Evolutionary conservation across 2,888 invertebrate genomes (phyloP).

Genomic region (Apotomis capreana): DNA sequence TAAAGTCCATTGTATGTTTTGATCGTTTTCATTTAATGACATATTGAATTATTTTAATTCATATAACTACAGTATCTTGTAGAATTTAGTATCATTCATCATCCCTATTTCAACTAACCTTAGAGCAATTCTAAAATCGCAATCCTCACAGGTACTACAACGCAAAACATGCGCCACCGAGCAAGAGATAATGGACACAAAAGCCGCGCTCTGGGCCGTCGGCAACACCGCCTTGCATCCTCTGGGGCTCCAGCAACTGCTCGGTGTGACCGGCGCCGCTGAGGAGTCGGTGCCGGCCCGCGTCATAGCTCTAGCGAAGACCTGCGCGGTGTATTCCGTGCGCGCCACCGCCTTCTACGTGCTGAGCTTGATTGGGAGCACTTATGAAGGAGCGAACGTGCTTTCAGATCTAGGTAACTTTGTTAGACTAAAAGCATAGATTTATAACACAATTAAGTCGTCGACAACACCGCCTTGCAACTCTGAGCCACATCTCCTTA

Average conservation of each 20-base stretch:
- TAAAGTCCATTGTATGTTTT: too few relatives aligned
- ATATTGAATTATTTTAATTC: too few relatives aligned
- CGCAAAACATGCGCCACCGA: constrained; percentile 85
- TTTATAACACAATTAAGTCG: too few relatives aligned
- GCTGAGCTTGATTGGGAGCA: constrained; percentile 93
- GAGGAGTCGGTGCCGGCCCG: constrained; percentile 76
- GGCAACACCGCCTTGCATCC: constrained; percentile 92
- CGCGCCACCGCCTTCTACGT: constrained; percentile 95
- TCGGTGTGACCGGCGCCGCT: constrained; percentile 73
- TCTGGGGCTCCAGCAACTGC: constrained; percentile 89
- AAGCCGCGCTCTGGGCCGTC: constrained; percentile 94
- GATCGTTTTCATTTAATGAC: too few relatives aligned
- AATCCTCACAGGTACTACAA: constrained; percentile 62
- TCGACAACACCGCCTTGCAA: too few relatives aligned
- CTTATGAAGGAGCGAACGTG: constrained; percentile 91
- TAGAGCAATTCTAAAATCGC: neutral
- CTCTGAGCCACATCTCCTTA: too few relatives aligned
- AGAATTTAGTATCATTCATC: too few relatives aligned
- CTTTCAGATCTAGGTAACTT: constrained; percentile 87
- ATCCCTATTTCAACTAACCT: too few relatives aligned
- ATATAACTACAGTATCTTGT: too few relatives aligned
- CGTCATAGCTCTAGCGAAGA: constrained; percentile 87
- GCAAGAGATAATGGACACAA: constrained; percentile 89
- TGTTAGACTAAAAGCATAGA: neutral
- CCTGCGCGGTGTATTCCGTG: constrained; percentile 92